Evolutionary conservation across 2,113 vertebrate genomes (phyloP), one percentile per base, ranked within the genome.

Genomic region (Mugil cephalus): DNA sequence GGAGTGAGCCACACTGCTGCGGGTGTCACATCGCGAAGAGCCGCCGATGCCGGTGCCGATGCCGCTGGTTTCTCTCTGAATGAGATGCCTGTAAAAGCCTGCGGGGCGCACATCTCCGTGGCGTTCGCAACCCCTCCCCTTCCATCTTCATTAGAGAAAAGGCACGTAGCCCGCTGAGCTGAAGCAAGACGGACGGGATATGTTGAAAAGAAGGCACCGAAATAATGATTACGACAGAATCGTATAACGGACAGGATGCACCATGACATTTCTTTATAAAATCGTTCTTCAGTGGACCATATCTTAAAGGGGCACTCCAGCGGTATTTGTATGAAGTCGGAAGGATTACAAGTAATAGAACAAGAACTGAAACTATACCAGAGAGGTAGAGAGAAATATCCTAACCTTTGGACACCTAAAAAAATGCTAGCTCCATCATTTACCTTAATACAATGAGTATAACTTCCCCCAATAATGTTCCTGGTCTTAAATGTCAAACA

Each of bases 61-160:
- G 53, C 45, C 4, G 48, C 15, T 18, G 15, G 47, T 5, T 30
- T 30, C 24, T 30, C 24, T 47, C 55, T 75, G 72, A 72, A 50
- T 51, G 70, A 72, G 85, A 82, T 82, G 81, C 56, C 71, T 0
- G 10, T 36, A 39, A n/a, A n/a, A 62, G 68, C 35, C n/a, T 24
- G 52, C 14, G 5, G 34, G 9, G 19, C 64, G n/a, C 81, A 13
- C 43, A 4, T 53, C 51, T 59, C 65, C 21, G 62, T 14, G 24
- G 15, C 55, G n/a, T 8, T 53, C 45, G 39, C 69, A 65, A 72
- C 69, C 84, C 68, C 87, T 84, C 87, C 79, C 80, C 60, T 69
- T 34, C 21, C 1, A 8, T 13, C 0, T 12, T 1, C 56, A 4
- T 35, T 54, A 8, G 46, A n/a, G 18, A 12, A 35, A 10, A 3